Percentiles rank a stretch among this genome's conserved stretches.
phyloP scores from a whole-genome alignment of 2,888 invertebrate species.

The Norana najaformis region DNA sequence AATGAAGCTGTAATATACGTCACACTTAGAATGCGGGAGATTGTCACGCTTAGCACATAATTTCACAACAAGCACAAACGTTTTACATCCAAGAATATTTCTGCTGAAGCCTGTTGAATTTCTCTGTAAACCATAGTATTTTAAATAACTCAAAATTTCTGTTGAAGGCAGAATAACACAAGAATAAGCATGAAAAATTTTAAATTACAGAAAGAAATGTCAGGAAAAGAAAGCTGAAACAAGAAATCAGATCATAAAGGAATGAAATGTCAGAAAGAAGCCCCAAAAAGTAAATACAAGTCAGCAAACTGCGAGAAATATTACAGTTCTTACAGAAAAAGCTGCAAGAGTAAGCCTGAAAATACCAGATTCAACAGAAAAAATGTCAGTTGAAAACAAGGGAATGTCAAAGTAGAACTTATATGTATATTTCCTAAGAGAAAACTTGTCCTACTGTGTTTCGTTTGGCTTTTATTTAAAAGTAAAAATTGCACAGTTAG shows the following conservation, averaged over 20 bases:
- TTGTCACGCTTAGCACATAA: neutral
- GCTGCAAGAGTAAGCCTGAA: neutral
- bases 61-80: neutral
- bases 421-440: neutral
- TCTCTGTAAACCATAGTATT: neutral
- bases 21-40: neutral
- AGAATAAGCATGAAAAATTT: constrained; percentile 7
- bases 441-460: neutral
- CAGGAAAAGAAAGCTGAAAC: neutral
- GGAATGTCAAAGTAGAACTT: neutral
- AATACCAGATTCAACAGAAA: neutral
- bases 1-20: neutral
- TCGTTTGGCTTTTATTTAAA: neutral
- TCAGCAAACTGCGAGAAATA: neutral
- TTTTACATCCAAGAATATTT: neutral
- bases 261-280: too few relatives aligned
- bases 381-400: neutral
- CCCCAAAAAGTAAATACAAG: neutral
- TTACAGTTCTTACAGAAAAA: neutral
- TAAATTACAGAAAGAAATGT: constrained; percentile 2
- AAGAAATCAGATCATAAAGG: neutral
- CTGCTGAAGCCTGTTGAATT: neutral
- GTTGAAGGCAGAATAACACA: neutral
- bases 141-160: neutral
- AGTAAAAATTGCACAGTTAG: neutral